A percentile compares a stretch with the other conserved stretches of the same genome.
phyloP scores from a whole-genome alignment of 2,888 invertebrate genomes.

The Acleris laterana region DNA sequence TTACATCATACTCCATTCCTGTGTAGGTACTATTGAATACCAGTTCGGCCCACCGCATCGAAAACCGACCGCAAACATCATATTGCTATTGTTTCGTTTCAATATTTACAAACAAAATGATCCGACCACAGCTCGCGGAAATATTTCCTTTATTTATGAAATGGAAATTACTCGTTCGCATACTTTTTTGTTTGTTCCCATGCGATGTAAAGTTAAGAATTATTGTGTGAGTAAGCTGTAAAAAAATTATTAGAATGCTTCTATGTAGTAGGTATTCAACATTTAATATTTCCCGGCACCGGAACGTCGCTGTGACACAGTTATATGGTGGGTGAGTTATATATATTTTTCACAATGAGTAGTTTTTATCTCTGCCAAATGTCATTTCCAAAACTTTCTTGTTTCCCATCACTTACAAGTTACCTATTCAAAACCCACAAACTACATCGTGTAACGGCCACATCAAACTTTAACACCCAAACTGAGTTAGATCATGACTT shows the following conservation, averaged over 20 bases:
- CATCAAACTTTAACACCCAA: neutral
- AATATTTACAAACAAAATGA: conserved; percentile 36
- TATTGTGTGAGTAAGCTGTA: neutral
- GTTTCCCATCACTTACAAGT: no score
- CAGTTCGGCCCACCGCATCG: conserved; percentile 5
- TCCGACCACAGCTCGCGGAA: conserved; percentile 21
- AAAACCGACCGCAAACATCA: conserved; percentile 31
- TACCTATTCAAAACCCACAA: neutral
- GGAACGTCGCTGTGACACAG: no score
- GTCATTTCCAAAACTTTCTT: no score
- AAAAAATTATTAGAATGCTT: no score
- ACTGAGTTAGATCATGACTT: neutral
- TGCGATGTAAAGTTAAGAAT: conserved; percentile 11
- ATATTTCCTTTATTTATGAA: conserved; percentile 27
- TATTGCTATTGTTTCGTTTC: conserved; percentile 29
- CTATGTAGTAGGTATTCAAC: no score
- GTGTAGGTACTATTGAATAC: neutral
- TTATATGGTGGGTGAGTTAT: no score
- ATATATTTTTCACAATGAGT: no score
- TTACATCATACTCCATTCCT: no score
- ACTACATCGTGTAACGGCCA: neutral
- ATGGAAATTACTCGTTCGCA: conserved; percentile 18
- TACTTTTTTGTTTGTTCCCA: conserved; percentile 1
- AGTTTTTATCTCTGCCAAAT: no score
- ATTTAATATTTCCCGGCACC: no score